These are phyloP conservation scores for Chelonia mydas DNA, from an alignment of 2,797 vertebrate species.

Conservation along the genomic window DNA sequence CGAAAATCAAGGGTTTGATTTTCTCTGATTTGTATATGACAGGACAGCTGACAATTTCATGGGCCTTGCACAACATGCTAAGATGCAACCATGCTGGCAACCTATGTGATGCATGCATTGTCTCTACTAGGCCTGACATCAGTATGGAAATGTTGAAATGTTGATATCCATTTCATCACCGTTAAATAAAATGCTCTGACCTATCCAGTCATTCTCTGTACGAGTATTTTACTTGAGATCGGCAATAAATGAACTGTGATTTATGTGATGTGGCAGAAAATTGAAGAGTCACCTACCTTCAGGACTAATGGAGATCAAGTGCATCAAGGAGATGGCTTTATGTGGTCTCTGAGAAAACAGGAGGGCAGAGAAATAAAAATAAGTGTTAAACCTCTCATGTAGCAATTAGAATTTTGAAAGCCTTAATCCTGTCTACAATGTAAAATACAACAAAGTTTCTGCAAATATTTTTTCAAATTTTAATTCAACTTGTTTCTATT, in stretches of 20 bases:
- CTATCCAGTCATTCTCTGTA: neutral
- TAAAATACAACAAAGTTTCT: fast-evolving
- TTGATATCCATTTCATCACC: neutral
- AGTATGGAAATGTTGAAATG: neutral
- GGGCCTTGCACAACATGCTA: neutral
- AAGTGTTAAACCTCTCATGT: neutral
- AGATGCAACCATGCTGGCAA: neutral
- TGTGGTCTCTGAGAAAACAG: fast-evolving
- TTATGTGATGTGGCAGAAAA: fast-evolving
- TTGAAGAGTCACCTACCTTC: fast-evolving
- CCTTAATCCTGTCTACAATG: fast-evolving
- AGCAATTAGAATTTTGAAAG: neutral
- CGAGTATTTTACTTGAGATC: fast-evolving
- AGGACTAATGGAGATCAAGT: fast-evolving
- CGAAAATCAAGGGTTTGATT: conserved; percentile 25
- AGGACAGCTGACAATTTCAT: neutral
- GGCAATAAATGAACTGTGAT: fast-evolving
- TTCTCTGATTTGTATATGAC: neutral
- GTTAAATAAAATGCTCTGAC: fast-evolving
- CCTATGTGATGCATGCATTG: fast-evolving
- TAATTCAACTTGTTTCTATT: too few relatives aligned
- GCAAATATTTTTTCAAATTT: neutral
- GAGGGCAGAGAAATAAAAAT: neutral
- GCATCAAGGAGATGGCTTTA: fast-evolving
- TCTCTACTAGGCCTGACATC: fast-evolving